These are phyloP conservation scores for Pantherophis vulpinus DNA, from an alignment of 2,797 vertebrate genomes.

Conservation along the genomic window DNA sequence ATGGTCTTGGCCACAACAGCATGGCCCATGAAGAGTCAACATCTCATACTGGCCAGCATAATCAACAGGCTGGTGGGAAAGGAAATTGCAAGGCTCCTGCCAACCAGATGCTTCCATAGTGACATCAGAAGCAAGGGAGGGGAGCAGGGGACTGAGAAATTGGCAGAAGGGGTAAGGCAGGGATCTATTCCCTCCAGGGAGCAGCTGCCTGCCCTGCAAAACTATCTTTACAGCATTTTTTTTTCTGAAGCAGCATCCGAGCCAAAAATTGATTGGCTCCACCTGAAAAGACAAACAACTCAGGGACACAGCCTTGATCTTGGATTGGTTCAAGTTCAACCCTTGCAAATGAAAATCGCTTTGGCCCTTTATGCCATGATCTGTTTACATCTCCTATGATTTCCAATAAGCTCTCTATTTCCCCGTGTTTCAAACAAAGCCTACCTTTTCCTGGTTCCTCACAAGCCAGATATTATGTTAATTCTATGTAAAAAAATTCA, in stretches of 20 bases:
- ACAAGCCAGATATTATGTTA: neutral
- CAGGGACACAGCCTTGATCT: neutral
- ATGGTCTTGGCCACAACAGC: neutral
- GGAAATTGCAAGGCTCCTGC: neutral
- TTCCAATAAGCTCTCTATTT: neutral
- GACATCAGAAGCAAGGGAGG: neutral
- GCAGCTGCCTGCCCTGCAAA: neutral
- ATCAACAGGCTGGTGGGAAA: neutral
- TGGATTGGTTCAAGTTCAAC: neutral
- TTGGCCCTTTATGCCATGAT: neutral
- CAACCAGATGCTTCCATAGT: neutral
- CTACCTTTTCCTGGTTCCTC: neutral
- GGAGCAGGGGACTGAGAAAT: neutral
- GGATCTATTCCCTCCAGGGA: neutral
- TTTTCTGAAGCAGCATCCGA: neutral
- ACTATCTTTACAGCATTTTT: neutral
- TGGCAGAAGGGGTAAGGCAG: neutral
- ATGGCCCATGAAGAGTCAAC: neutral
- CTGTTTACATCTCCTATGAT: too few species aligned
- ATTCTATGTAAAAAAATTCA: neutral
- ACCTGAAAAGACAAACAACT: neutral
- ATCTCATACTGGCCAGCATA: neutral
- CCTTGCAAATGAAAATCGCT: neutral
- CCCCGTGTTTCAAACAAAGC: neutral
- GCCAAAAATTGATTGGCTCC: neutral